Base-by-base conservation (phyloP, 1,140 invertebrate genomes). In the Lepidurus apus region DNA sequence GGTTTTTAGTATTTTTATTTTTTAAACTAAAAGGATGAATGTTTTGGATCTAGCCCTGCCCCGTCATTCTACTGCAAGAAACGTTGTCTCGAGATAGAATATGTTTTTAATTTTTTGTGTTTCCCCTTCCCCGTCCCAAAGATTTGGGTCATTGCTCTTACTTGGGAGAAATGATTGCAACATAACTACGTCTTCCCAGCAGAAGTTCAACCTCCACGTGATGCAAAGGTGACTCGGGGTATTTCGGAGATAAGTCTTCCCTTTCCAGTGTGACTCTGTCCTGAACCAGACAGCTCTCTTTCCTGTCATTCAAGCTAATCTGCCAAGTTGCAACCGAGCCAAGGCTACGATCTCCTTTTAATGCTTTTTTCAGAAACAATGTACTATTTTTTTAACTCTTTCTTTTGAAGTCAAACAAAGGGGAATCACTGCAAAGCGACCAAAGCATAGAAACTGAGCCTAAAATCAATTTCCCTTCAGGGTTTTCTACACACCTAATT, bases 231-330 rank as follows among this genome's bases (percentile, higher is more conserved):
- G n/a, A 65, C 53, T 65, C 34, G 8, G 53, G 53, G 53, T 65
- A 65, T 65, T 65, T 65, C 21, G 53, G 53, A 21, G 53, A 65
- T 65, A 65, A 65, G 53, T 65, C 53, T 65, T 17, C 53, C 53
- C 21, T 34, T 34, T 65, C 17, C 21, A 65, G 53, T n/a, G 53
- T 65, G 53, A 65, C 53, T n/a, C 17, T 65, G 53, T 65, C 53
- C 53, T 21, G n/a, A 65, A 21, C 53, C 53, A 65, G 8, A 65
- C 53, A 65, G 53, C 21, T 65, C 21, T 65, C 45, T 11, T 17
- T 21, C 53, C 53, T 65, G 53, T 21, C 53, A 65, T 65, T 65
- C 53, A 65, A 65, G 53, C 53, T 17, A 17, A 17, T 65, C 21
- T 65, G 53, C 53, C 53, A 65, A 65, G 53, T 65, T 65, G 53